Conservation (phyloP, 2,797 vertebrate species). For the Myotis planiceps region DNA sequence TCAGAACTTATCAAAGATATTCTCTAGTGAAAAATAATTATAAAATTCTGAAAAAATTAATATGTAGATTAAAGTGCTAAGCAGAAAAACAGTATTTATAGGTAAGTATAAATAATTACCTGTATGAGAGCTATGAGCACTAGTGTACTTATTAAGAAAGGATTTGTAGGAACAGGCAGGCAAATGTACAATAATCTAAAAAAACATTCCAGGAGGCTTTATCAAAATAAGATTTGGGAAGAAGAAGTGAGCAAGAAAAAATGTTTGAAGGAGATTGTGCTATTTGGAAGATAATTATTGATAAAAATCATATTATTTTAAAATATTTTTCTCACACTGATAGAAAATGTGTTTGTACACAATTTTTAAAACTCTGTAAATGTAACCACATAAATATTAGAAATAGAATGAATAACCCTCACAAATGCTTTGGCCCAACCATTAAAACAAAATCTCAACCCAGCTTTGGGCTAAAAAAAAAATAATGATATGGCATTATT, state of each 20-base stretch:
- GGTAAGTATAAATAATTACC: neutral
- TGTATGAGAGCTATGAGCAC: neutral
- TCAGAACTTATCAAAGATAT: neutral
- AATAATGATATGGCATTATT: neutral
- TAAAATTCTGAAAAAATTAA: neutral
- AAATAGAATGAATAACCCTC: neutral
- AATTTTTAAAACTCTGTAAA: neutral
- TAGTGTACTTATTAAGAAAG: neutral
- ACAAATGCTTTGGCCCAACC: neutral
- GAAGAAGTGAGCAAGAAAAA: neutral
- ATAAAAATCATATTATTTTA: neutral
- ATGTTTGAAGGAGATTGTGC: neutral
- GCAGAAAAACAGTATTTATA: neutral
- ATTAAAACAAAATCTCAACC: neutral
- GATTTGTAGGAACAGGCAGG: neutral
- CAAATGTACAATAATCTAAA: constrained; percentile 3
- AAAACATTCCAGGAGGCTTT: neutral
- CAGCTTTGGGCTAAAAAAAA: neutral
- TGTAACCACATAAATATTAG: neutral
- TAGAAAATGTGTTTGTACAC: neutral
- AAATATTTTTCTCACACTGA: neutral
- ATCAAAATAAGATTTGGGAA: neutral
- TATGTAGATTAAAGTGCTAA: neutral
- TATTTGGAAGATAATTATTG: neutral
- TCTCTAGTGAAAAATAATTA: neutral